Conservation (phyloP, 2,797 vertebrate species). For the Urosaurus nigricauda region DNA sequence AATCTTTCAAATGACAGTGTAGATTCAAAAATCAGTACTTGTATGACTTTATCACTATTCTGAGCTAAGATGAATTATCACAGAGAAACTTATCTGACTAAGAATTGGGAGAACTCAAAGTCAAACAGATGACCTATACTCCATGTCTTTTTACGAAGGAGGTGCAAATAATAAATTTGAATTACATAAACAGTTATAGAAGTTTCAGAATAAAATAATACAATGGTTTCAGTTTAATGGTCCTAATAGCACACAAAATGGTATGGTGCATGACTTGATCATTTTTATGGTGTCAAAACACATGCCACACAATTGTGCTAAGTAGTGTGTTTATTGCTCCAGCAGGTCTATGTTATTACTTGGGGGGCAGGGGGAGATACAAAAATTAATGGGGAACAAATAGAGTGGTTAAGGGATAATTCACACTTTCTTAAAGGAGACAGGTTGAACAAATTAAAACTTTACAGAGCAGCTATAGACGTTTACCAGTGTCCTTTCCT, state of each 20-base stretch:
- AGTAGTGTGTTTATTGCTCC: conserved; percentile 31
- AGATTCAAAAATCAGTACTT: background rate
- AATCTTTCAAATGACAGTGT: background rate
- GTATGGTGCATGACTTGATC: background rate
- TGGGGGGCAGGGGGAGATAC: background rate
- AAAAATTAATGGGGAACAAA: background rate
- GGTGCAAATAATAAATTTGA: conserved; percentile 9
- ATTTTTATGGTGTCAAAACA: background rate
- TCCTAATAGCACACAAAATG: background rate
- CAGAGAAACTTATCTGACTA: background rate
- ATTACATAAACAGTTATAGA: background rate
- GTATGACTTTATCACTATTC: background rate
- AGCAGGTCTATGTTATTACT: background rate
- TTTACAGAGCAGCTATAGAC: too few relatives aligned
- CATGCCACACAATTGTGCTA: background rate
- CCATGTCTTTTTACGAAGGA: background rate
- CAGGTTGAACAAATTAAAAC: background rate
- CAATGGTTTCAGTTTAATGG: conserved; percentile 6
- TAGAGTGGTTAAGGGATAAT: background rate
- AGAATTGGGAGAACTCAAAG: background rate
- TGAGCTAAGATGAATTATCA: background rate
- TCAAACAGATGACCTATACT: background rate
- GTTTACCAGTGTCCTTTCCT: background rate
- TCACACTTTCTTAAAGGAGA: background rate
- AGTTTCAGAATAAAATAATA: background rate